phyloP scores from a whole-genome alignment of 2,113 vertebrate genomes.

The Hemibates koningsi region DNA sequence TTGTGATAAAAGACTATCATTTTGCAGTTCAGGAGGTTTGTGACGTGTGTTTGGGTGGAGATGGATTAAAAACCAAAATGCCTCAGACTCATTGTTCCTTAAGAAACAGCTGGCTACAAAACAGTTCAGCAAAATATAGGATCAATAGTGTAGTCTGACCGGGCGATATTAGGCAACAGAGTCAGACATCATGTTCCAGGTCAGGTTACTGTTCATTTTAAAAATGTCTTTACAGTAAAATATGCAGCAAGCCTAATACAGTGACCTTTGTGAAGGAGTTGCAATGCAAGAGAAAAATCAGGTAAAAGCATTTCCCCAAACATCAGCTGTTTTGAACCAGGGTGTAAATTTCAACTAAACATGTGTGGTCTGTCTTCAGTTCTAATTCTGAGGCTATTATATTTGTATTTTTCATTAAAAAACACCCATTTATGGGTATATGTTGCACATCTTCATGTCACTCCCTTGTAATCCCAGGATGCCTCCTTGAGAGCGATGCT shows the following conservation, averaged over 20 bases:
- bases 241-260: neutral
- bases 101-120: neutral
- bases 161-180: neutral
- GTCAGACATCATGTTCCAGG: neutral
- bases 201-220: neutral
- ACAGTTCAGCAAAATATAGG: neutral
- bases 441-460: neutral
- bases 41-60: neutral
- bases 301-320: neutral
- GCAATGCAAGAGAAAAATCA: neutral
- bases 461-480: neutral
- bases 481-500: neutral
- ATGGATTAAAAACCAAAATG: neutral
- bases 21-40: neutral
- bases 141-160: neutral
- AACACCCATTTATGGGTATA: neutral
- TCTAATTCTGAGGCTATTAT: neutral
- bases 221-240: neutral
- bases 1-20: neutral
- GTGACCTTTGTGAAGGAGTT: conserved; percentile 2
- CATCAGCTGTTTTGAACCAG: neutral
- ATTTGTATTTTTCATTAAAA: neutral
- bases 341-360: neutral
- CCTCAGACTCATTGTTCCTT: neutral
- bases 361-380: neutral